Base-by-base conservation (phyloP, 2,113 vertebrate genomes). In the Oryctolagus cuniculus region DNA sequence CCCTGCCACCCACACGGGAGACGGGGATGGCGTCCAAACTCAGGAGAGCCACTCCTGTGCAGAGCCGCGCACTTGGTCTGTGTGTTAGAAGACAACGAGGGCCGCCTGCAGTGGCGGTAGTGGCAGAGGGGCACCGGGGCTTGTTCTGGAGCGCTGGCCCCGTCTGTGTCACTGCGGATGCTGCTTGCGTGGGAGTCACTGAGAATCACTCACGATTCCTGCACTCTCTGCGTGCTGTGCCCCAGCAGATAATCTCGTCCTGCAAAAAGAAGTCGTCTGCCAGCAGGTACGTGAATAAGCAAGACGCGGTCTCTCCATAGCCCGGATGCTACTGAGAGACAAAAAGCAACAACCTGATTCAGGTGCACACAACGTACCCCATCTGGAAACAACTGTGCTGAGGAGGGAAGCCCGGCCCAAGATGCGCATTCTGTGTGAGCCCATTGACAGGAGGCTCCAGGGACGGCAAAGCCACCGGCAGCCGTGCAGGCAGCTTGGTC, bases 401-500 rank as follows among this genome's bases (percentile, higher is more conserved):
- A 88, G 69, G 91, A 70, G 58, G 83, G 93, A 53, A 96, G 82
- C 63, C 81, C 90, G 94, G 79, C 78, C 66, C 49, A 53, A 73
- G 91, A 79, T 91, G 91, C 73, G 66, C 67, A 55, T 49, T 63
- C 86, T 73, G 91, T 67, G 67, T 19, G n/a, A 87, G 83, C 51
- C 75, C 91, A 16, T 74, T 93, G 38, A 38, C 44, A 44, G 38
- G 38, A n/a, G n/a, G n/a, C n/a, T n/a, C n/a, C n/a, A n/a, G n/a
- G 38, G 38, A 38, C 38, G 6, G 38, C 38, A 38, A 38, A 38
- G 38, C 38, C 38, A 38, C 38, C 38, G 4, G 38, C 38, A 38
- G 38, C 38, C 38, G 4, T 38, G 38, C 38, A 38, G 38, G 38
- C 38, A 38, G 38, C 38, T 38, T 0, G 31, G 80, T 7, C 31